Conservation (phyloP, 2,113 vertebrate species). For the Trogon melanurus region DNA sequence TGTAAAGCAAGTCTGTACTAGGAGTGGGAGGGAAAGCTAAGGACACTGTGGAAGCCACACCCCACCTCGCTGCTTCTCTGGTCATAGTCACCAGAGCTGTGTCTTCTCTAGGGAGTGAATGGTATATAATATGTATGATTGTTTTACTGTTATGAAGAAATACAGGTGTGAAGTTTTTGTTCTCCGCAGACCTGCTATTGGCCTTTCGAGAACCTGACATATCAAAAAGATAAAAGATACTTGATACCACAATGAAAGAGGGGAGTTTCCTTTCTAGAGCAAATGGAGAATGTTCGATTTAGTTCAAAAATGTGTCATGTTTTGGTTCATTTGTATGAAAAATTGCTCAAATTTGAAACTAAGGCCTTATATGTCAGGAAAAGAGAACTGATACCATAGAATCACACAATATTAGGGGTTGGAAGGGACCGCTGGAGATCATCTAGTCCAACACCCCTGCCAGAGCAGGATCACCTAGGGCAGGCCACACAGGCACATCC, state of each 20-base stretch:
- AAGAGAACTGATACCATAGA: neutral
- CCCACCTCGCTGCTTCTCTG: fast-evolving
- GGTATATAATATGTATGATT: neutral
- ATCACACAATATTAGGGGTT: no score
- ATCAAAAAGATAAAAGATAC: neutral
- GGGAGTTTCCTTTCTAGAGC: neutral
- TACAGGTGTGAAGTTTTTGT: fast-evolving
- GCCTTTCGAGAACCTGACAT: neutral
- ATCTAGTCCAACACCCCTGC: no score
- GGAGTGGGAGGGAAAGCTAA: neutral
- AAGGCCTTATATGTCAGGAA: neutral
- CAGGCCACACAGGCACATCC: no score
- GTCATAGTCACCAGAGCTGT: neutral
- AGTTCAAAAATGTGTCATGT: neutral
- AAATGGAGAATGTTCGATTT: neutral
- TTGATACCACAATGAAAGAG: neutral
- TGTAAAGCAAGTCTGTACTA: neutral
- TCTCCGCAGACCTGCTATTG: neutral
- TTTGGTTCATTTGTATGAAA: neutral
- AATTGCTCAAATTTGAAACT: neutral
- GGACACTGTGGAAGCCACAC: neutral
- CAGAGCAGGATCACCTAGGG: no score
- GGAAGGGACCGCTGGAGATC: no score
- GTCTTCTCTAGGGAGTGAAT: neutral
- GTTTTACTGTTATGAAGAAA: neutral